Evolutionary conservation across 2,113 vertebrate species (phyloP).

Genomic region (Calyptommatus sinebrachiatus): DNA sequence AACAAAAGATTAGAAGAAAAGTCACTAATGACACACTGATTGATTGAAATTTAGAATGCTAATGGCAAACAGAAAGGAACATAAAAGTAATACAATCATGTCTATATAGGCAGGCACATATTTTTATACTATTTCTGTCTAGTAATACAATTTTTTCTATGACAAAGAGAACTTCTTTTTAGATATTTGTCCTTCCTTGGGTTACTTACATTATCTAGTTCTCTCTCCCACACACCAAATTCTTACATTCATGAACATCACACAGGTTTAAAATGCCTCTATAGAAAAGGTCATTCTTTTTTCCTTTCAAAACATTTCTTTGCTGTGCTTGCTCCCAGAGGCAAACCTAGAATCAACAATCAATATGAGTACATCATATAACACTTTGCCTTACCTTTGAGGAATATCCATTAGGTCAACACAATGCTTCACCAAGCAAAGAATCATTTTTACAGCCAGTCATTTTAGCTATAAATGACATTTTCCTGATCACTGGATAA

Average conservation of each 20-base stretch:
- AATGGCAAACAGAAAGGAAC: neutral
- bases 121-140: neutral
- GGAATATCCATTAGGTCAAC: slow-evolving; percentile 66
- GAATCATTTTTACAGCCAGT: slow-evolving; percentile 63
- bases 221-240: slow-evolving; percentile 41
- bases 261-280: slow-evolving; percentile 72
- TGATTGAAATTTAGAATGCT: neutral
- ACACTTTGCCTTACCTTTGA: slow-evolving; percentile 66
- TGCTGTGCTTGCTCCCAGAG: slow-evolving; percentile 67
- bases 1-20: neutral
- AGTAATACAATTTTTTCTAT: slow-evolving; percentile 36
- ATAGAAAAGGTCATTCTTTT: slow-evolving; percentile 75
- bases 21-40: neutral
- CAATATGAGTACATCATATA: slow-evolving; percentile 70
- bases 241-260: slow-evolving; percentile 65
- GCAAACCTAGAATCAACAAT: slow-evolving; percentile 70
- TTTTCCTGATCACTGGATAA: slow-evolving; percentile 60
- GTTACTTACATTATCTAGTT: slow-evolving; percentile 35
- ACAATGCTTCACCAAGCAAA: slow-evolving; percentile 36
- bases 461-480: slow-evolving; percentile 61
- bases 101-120: neutral
- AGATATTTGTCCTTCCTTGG: slow-evolving; percentile 31
- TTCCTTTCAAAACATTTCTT: slow-evolving; percentile 75
- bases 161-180: slow-evolving; percentile 49
- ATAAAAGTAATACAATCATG: neutral